phyloP scores from a whole-genome alignment of 2,113 vertebrate species.

The Peucedramus taeniatus region DNA sequence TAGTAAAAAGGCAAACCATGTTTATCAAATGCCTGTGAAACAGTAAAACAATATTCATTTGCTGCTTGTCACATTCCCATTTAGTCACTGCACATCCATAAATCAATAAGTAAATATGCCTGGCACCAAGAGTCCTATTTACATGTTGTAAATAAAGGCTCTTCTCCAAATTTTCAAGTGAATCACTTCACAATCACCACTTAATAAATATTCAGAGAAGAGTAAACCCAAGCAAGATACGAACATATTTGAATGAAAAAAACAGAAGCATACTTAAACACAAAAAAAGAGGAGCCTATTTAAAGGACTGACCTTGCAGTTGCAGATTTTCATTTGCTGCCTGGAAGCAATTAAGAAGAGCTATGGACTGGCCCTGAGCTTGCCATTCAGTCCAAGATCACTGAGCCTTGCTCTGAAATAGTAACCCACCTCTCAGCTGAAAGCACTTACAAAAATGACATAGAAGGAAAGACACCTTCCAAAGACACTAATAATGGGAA shows the following conservation, averaged over 20 bases:
- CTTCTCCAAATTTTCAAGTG: neutral
- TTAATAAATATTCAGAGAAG: conserved; percentile 3
- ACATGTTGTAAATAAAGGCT: neutral
- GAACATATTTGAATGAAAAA: neutral
- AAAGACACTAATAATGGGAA: neutral
- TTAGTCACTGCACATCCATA: neutral
- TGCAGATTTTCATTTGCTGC: neutral
- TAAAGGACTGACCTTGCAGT: neutral
- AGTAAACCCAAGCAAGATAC: neutral
- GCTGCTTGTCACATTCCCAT: neutral
- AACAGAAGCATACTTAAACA: neutral
- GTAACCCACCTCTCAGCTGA: neutral
- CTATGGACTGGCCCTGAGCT: neutral
- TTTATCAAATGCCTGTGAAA: neutral
- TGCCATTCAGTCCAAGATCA: neutral
- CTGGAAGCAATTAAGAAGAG: neutral
- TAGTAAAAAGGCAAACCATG: neutral
- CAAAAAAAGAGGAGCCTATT: neutral
- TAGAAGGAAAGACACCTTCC: neutral
- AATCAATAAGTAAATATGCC: neutral
- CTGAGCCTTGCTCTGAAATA: neutral
- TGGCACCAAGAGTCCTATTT: neutral
- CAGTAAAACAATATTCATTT: neutral
- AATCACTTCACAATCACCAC: neutral
- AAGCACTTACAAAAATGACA: neutral